phyloP scores from a whole-genome alignment of 1,140 invertebrate species.

The Aricia agestis region DNA sequence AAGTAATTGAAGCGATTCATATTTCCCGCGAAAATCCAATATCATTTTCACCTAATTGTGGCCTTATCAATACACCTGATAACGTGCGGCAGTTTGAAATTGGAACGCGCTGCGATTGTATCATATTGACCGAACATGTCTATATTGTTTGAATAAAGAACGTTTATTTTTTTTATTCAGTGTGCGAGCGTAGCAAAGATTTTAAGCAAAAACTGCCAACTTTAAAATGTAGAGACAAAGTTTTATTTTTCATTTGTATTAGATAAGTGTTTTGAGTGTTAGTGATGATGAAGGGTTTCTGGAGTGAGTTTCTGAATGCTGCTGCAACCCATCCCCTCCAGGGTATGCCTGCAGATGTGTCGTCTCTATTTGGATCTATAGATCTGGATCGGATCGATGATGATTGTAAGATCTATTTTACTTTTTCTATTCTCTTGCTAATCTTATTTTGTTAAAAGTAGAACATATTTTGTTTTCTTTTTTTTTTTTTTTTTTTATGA shows the following conservation, averaged over 20 bases:
- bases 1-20: conserved; percentile 1
- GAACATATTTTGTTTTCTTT: too few species aligned
- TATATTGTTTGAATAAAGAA: conserved; percentile 5
- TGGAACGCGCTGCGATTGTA: conserved; percentile 24
- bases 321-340: conserved; percentile 59
- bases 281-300: conserved; percentile 54
- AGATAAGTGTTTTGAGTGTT: conserved; percentile 7
- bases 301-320: conserved; percentile 56
- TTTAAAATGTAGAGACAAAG: too few species aligned
- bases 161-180: conserved; percentile 16
- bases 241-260: too few species aligned
- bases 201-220: conserved; percentile 22
- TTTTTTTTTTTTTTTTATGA: too few species aligned
- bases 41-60: conserved; percentile 63
- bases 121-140: conserved; percentile 1
- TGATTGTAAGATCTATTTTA: conserved; percentile 40
- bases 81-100: conserved; percentile 44
- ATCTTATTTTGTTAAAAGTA: too few species aligned
- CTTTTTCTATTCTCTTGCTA: conserved; percentile 7
- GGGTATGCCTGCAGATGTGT: conserved; percentile 49
- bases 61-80: conserved; percentile 57
- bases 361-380: conserved; percentile 40
- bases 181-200: conserved; percentile 35
- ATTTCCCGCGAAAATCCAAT: conserved; percentile 22
- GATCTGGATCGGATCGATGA: conserved; percentile 42